phyloP scores from a whole-genome alignment of 1,140 invertebrate genomes.

The Aethina tumida region DNA sequence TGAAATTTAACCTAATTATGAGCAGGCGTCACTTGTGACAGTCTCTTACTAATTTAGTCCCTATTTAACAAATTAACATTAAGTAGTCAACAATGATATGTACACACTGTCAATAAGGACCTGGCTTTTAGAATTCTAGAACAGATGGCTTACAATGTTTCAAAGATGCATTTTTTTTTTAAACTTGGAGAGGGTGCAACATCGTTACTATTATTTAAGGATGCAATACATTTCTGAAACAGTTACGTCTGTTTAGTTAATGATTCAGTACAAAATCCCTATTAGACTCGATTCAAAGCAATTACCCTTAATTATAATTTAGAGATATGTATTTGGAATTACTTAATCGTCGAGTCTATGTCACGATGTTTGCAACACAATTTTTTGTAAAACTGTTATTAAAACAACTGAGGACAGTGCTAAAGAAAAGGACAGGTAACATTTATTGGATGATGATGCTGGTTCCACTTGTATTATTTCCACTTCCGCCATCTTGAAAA shows the following conservation, averaged over 20 bases:
- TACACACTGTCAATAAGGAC: slow-evolving; percentile 26
- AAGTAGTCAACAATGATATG: slow-evolving; percentile 34
- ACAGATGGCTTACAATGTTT: no score
- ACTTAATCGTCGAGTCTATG: slow-evolving; percentile 26
- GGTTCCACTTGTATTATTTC: slow-evolving; percentile 50
- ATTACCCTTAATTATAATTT: slow-evolving; percentile 6
- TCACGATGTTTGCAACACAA: slow-evolving; percentile 26
- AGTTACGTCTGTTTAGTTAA: slow-evolving; percentile 3
- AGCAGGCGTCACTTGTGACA: no score
- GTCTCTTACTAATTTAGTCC: slow-evolving; percentile 26
- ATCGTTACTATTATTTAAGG: slow-evolving; percentile 11
- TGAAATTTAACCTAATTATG: no score
- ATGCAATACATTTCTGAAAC: slow-evolving; percentile 6
- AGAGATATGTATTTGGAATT: slow-evolving; percentile 2
- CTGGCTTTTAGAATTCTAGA: slow-evolving; percentile 14
- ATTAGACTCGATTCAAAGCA: not conserved
- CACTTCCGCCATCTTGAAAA: slow-evolving; percentile 86
- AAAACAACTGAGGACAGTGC: slow-evolving; percentile 15
- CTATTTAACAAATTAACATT: slow-evolving; percentile 27
- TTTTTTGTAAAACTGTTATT: slow-evolving; percentile 15
- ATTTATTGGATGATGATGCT: slow-evolving; percentile 20
- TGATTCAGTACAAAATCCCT: slow-evolving; percentile 16
- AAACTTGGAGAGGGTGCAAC: no score
- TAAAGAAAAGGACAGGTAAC: slow-evolving; percentile 12
- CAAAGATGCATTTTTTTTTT: slow-evolving; percentile 17